Conservation (phyloP, 2,797 vertebrate species). For the Sebastes dallii region DNA sequence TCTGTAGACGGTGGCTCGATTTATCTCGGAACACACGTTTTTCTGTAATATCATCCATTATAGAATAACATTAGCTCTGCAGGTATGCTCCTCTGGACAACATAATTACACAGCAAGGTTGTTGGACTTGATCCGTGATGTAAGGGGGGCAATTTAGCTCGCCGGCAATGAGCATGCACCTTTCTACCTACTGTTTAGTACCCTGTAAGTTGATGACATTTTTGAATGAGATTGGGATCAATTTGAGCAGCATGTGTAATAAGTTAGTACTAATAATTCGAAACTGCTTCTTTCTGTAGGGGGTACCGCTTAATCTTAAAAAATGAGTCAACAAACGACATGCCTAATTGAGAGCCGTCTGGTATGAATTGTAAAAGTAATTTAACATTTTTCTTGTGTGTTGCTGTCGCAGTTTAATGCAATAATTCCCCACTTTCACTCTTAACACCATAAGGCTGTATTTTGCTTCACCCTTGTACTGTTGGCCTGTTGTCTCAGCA, state of each 20-base stretch:
- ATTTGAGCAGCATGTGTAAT: constrained; percentile 35
- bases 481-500: constrained; percentile 16
- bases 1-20: background rate
- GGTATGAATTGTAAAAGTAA: background rate
- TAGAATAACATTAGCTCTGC: constrained; percentile 21
- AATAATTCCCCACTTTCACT: background rate
- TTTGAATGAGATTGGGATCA: constrained; percentile 47
- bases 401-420: background rate
- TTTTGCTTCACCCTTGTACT: background rate
- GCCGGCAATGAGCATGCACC: background rate
- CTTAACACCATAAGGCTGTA: background rate
- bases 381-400: background rate
- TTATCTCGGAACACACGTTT: background rate
- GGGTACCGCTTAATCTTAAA: constrained; percentile 7
- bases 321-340: constrained; percentile 28
- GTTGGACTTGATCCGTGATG: constrained; percentile 1
- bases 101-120: constrained; percentile 19
- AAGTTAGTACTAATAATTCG: constrained; percentile 24
- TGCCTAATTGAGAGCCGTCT: background rate
- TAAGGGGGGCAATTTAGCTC: background rate
- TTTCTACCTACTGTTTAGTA: constrained; percentile 4
- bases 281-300: constrained; percentile 21
- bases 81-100: constrained; percentile 22
- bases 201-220: constrained; percentile 28
- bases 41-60: background rate